A percentile compares a stretch with the other conserved stretches of the same genome.
Conservation (phyloP, 2,113 vertebrate genomes). For the Mus spicilegus region DNA sequence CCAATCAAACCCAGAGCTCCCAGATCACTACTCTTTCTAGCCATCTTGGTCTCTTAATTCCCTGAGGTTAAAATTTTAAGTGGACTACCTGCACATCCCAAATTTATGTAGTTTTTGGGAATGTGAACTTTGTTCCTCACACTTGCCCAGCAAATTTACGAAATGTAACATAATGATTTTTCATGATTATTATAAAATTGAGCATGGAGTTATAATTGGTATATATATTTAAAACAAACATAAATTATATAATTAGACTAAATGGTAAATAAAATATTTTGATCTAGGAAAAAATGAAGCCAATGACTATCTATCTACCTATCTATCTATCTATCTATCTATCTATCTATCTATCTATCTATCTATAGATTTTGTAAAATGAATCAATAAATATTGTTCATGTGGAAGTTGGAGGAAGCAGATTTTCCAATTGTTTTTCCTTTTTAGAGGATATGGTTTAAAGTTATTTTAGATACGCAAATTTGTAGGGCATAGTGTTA, state of each 20-base stretch:
- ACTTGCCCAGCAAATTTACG: neutral
- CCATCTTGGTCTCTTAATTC: neutral
- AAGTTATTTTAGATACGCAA: neutral
- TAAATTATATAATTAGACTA: constrained; percentile 51
- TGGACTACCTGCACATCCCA: neutral
- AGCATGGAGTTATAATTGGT: constrained; percentile 29
- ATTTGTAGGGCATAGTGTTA: neutral
- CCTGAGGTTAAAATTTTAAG: neutral
- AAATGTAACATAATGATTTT: neutral
- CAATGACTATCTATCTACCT: neutral
- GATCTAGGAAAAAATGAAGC: constrained; percentile 47
- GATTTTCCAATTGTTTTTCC: constrained; percentile 66
- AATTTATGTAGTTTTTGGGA: neutral
- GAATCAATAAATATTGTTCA: constrained; percentile 79
- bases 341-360: too few relatives aligned
- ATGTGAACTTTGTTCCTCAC: neutral
- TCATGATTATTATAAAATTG: constrained; percentile 18
- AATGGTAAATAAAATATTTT: constrained; percentile 54
- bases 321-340: too few relatives aligned
- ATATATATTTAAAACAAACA: constrained; percentile 42
- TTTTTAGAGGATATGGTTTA: neutral
- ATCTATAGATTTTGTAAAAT: constrained; percentile 44
- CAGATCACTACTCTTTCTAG: neutral
- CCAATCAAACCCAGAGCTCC: neutral
- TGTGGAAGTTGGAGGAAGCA: constrained; percentile 77